Percentiles rank a stretch among this genome's conserved stretches.
Evolutionary conservation across 2,888 invertebrate species (phyloP).

Genomic region (Sphaerophoria rueppellii): DNA sequence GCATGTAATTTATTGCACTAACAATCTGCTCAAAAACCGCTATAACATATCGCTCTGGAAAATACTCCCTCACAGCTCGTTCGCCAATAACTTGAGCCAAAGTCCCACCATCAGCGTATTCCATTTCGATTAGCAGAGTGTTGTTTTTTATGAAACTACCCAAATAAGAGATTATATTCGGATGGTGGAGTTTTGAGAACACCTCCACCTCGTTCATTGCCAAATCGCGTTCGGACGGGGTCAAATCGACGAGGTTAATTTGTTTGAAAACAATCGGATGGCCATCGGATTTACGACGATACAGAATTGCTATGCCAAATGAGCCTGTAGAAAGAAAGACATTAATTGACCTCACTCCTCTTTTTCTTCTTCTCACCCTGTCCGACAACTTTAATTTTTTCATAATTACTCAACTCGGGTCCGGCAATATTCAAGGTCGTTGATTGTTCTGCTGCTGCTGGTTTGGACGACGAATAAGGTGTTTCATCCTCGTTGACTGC

Average conservation of each 20-base stretch:
- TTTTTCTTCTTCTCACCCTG: constrained; percentile 75
- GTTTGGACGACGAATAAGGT: neutral
- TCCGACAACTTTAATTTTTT: constrained; percentile 80
- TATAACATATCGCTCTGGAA: constrained; percentile 86
- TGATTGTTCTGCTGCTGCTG: constrained; percentile 29
- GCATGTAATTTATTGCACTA: constrained; percentile 88
- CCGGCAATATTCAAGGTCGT: constrained; percentile 75
- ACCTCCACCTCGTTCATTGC: constrained; percentile 88
- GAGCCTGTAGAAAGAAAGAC: constrained; percentile 82
- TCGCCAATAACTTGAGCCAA: constrained; percentile 85
- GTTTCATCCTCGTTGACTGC: constrained; percentile 19
- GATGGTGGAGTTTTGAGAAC: constrained; percentile 87
- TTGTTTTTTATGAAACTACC: constrained; percentile 89
- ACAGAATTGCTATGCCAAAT: constrained; percentile 88
- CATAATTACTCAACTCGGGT: constrained; percentile 79
- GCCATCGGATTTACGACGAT: constrained; percentile 85
- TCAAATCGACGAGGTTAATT: constrained; percentile 87
- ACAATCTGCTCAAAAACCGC: constrained; percentile 87
- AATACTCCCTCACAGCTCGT: constrained; percentile 81
- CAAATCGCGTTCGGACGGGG: constrained; percentile 86
- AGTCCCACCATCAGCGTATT: constrained; percentile 90
- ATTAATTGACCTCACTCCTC: neutral
- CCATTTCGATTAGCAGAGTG: constrained; percentile 89
- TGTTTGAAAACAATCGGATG: constrained; percentile 88
- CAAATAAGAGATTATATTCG: constrained; percentile 88